phyloP scores from a whole-genome alignment of 1,140 invertebrate species.

The Penaeus japonicus region DNA sequence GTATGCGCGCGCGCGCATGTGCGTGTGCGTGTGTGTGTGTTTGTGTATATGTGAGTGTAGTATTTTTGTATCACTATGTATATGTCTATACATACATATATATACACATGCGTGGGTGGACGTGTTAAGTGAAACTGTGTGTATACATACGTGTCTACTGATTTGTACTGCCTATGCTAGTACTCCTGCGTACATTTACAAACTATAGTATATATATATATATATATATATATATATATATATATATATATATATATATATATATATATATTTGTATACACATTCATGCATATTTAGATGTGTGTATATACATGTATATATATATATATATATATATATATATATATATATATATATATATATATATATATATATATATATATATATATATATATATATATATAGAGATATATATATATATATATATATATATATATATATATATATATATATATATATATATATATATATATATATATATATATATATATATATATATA shows the following conservation, averaged over 20 bases:
- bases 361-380: conserved; percentile 7
- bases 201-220: background rate
- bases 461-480: conserved; percentile 6
- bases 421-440: background rate
- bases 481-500: background rate
- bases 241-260: background rate
- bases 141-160: no score
- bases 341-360: background rate
- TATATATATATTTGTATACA: background rate
- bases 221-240: background rate
- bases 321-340: no score
- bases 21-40: background rate
- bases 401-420: background rate
- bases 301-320: background rate
- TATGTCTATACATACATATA: background rate
- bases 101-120: background rate
- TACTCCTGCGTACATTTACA: background rate
- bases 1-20: background rate
- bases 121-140: no score
- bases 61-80: background rate
- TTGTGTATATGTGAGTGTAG: background rate
- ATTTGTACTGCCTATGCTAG: no score
- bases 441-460: background rate
- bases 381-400: background rate
- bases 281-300: background rate